Base-by-base conservation (phyloP, 2,797 vertebrate genomes). In the Leucoraja ocellata region DNA sequence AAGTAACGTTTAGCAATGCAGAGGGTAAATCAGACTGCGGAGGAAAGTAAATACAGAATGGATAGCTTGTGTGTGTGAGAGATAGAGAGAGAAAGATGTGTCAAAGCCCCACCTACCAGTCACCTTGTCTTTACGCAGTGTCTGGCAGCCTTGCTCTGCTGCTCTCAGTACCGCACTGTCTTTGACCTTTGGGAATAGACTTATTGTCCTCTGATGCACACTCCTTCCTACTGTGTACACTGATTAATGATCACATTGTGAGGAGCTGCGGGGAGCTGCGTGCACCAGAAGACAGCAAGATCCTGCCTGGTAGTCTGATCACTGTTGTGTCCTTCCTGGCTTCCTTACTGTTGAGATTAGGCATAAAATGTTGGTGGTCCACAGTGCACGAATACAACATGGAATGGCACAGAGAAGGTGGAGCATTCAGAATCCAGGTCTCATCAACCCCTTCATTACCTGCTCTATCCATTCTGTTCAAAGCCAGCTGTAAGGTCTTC, bases 151-250 rank as follows among this genome's bases (percentile, higher is more conserved):
- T 2, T 65, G 28, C 84, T 65, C 84, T 65, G 84, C 61, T 88
- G 84, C 32, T 88, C 68, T 88, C 84, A 65, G 61, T 88, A 65
- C 61, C 84, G 84, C 84, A 88, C 84, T 88, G 61, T 65, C 58
- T 88, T 63, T 88, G 84, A 88, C 84, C 84, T 88, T 88, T 88
- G 65, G 84, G 84, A n/a, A 88, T 61, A 63, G 61, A 88, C 61
- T 65, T 32, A 18, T 63, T 65, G 84, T 65, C 61, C 84, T 88
- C 84, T 36, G 61, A 65, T 32, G n/a, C 84, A 65, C 83, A 88
- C 84, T n/a, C 36, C 13, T 88, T n/a, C 61, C n/a, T 16, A 21
- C 84, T 88, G 61, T 88, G 84, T 32, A 7, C 58, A 65, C 84
- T 88, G 84, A 88, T 88, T 88, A 88, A 88, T n/a, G 14, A 88